Percentiles rank a stretch among this genome's conserved stretches.
These are phyloP conservation scores for Zoanthus sociatus DNA, from an alignment of 92 coral and sea anemone species.

Conservation along the genomic window DNA sequence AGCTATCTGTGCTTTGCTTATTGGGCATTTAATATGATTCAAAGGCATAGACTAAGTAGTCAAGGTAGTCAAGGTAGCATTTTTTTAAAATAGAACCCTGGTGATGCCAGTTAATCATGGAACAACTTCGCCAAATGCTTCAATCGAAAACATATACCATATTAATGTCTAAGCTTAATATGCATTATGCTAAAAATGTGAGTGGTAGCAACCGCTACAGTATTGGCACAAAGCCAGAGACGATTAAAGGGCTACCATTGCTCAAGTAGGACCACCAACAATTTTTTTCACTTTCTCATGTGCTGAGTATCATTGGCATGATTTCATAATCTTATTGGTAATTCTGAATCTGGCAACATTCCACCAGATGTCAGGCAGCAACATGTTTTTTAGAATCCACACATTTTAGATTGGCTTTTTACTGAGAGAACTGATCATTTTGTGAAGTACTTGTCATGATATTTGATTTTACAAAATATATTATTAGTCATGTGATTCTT, in stretches of 20 bases:
- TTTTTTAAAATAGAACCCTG: conserved; percentile 71
- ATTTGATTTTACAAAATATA: background rate
- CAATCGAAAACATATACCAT: conserved; percentile 55
- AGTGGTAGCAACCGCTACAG: conserved; percentile 65
- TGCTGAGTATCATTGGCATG: background rate
- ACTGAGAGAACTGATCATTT: no score
- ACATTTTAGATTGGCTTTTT: no score
- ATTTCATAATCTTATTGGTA: no score
- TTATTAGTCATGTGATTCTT: no score
- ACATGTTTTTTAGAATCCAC: no score
- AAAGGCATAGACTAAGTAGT: conserved; percentile 71
- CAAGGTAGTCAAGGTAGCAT: conserved; percentile 56
- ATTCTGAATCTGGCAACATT: no score
- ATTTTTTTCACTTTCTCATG: conserved; percentile 50
- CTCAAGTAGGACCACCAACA: no score
- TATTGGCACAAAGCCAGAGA: conserved; percentile 74
- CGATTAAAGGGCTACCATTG: conserved; percentile 54
- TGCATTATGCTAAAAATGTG: conserved; percentile 78
- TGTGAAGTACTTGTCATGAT: no score
- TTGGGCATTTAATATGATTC: conserved; percentile 81
- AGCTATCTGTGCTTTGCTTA: conserved; percentile 76
- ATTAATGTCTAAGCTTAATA: conserved; percentile 64
- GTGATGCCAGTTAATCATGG: conserved; percentile 65
- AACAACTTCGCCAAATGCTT: conserved; percentile 69
- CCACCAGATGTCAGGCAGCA: no score